Base-by-base conservation (phyloP, 2,113 vertebrate genomes). In the Grammomys dolichurus region DNA sequence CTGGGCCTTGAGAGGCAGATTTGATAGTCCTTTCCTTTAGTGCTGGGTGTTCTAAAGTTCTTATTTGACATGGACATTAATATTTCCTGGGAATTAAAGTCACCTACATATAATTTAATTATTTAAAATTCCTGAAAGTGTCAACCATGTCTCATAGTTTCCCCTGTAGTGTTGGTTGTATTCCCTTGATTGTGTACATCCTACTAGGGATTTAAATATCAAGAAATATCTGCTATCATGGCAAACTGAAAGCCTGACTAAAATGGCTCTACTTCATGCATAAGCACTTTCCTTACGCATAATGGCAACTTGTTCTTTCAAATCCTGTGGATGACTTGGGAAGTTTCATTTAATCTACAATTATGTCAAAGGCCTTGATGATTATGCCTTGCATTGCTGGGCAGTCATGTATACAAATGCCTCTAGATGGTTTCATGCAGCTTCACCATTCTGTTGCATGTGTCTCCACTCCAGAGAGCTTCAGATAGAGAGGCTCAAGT, bases 381-480 rank as follows among this genome's bases (percentile, higher is more conserved):
- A n/a, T 0, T 17, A 81, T 92, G 94, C 97, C 97, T 93, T 93
- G 95, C 97, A 97, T 96, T 90, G 96, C 96, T 97, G 91, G 87
- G 90, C 60, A 48, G 0, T 93, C 94, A 93, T 56, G 87, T 76
- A 7, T n/a, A 93, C 72, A 91, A 96, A 95, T 94, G 95, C 95
- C 95, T 98, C 90, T 97, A 97, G 92, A 90, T 98, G 97, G 87
- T 92, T 97, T n/a, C 51, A 67, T 16, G 87, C 46, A 58, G 56
- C 70, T 97, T 98, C 72, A 82, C 73, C 58, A 67, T 97, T 97
- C 90, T 96, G 77, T n/a, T 96, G 43, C 43, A 26, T 31, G 72
- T 54, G 43, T 87, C 43, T 17, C 28, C 97, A 97, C 97, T 98
- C 98, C 69, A 0, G 26, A 98, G 93, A 94, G 90, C 97, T 40